Conservation (phyloP, 2,113 vertebrate genomes). For the Chaetura pelagica region DNA sequence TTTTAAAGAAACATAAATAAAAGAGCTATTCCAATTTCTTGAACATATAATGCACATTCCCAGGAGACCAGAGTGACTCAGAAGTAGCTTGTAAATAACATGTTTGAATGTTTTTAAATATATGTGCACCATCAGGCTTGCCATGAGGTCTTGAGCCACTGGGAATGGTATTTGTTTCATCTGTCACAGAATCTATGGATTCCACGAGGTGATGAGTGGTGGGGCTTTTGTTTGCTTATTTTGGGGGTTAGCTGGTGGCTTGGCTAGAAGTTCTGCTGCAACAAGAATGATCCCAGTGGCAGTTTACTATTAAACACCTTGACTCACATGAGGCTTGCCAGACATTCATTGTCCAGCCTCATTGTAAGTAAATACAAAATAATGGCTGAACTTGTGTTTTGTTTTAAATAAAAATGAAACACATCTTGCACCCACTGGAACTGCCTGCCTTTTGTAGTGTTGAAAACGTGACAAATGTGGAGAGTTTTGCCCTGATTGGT, state of each 20-base stretch:
- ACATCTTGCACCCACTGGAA: not conserved
- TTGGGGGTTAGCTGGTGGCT: not conserved
- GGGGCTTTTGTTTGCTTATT: not conserved
- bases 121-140: not conserved
- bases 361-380: not conserved
- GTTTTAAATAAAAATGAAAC: not conserved
- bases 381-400: not conserved
- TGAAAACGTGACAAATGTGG: not conserved
- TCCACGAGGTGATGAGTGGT: not conserved
- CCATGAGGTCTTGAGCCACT: conserved; percentile 11
- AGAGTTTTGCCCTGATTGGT: not conserved
- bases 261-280: not conserved
- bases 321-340: not conserved
- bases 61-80: conserved; percentile 35
- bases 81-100: conserved; percentile 58
- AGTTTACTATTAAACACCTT: not conserved
- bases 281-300: not conserved
- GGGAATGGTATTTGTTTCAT: not conserved
- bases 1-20: conserved; percentile 63
- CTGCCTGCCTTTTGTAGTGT: not conserved
- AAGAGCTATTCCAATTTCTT: conserved; percentile 55
- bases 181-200: not conserved
- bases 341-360: not conserved
- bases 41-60: conserved; percentile 19
- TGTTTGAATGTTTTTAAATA: conserved; percentile 50